Evolutionary conservation across 2,888 invertebrate species (phyloP), one percentile per base, ranked within the genome.

Genomic region (Drosophila barbarae): DNA sequence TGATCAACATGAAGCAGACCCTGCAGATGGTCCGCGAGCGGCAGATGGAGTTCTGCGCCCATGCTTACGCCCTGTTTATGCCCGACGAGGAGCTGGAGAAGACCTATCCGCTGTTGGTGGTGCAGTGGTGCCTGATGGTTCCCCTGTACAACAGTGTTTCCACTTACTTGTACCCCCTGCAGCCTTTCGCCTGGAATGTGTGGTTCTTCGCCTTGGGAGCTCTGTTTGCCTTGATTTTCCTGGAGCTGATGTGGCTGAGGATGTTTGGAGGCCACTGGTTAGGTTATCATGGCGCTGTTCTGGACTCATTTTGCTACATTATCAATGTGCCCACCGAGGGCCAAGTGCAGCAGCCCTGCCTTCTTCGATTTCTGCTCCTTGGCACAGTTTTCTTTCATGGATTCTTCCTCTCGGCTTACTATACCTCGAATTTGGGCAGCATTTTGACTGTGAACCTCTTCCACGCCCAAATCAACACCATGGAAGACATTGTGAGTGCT

Each of bases 81-180:
- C 53, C 71, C 1, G 84, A 85, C 18, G 77, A 84, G 0, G 57
- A 74, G 5, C 21, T 87, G 28, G 84, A 85, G 30, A 82, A 80
- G 57, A 83, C 82, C 32, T 88, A 88, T 34, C 88, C 87, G 0
- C 32, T 87, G 34, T 36, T 78, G 49, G 86, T 87, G 60, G 86
- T 87, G 30, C 70, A 72, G 7, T 88, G 86, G 86, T 87, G 87
- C 32, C 60, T 87, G 1, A 88, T 88, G 87, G 83, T 87, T 26
- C 87, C 87, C 0, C 64, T 85, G 0, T 76, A 76, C 44, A 73
- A 81, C 28, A 74, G 71, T 15, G 81, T 86, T 0, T 85, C 87
- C 10, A 83, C 80, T 0, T 77, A 77, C 53, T 69, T 83, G 8
- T 88, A 87, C 56, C 77, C 78, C 0, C 36, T 87, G 7, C 77